phyloP scores from a whole-genome alignment of 2,888 invertebrate species.

The Torymus aiolomorphi region DNA sequence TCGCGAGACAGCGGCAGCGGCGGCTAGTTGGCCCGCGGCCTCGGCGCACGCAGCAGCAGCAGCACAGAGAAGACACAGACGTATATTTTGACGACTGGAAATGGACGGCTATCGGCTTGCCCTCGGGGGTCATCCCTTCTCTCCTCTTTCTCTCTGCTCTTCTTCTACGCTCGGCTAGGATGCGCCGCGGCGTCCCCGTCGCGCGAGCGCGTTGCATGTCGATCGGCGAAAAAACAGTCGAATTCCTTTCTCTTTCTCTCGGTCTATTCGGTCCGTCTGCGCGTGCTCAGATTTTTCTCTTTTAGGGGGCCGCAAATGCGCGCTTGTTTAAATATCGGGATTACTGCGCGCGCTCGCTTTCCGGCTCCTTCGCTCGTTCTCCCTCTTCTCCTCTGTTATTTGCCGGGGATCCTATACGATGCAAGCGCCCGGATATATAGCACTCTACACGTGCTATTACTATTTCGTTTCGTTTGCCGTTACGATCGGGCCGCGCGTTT shows the following conservation, averaged over 20 bases:
- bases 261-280: constrained; percentile 6
- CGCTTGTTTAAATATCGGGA: constrained; percentile 66
- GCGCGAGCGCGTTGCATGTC: not conserved
- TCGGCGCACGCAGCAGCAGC: constrained; percentile 29
- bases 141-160: no score
- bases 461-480: constrained; percentile 60
- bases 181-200: no score
- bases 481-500: constrained; percentile 36
- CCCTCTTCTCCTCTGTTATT: constrained; percentile 65
- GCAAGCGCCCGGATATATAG: constrained; percentile 9
- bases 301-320: not conserved
- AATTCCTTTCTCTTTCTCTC: constrained; percentile 30
- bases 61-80: constrained; percentile 68
- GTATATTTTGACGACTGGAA: constrained; percentile 75
- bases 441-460: constrained; percentile 47
- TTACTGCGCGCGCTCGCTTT: constrained; percentile 51
- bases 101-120: constrained; percentile 66
- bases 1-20: constrained; percentile 59
- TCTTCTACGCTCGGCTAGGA: no score
- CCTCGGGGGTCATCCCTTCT: constrained; percentile 45
- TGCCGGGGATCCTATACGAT: constrained; percentile 40
- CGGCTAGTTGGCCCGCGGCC: constrained; percentile 56
- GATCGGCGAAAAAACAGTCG: constrained; percentile 32
- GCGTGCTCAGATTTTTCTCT: constrained; percentile 14
- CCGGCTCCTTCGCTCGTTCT: constrained; percentile 24